A percentile compares a stretch with the other conserved stretches of the same genome.
These are phyloP conservation scores for Chondrosia reniformis DNA, from an alignment of 37 sponge, comb jelly and placozoan genomes.

Conservation along the genomic window DNA sequence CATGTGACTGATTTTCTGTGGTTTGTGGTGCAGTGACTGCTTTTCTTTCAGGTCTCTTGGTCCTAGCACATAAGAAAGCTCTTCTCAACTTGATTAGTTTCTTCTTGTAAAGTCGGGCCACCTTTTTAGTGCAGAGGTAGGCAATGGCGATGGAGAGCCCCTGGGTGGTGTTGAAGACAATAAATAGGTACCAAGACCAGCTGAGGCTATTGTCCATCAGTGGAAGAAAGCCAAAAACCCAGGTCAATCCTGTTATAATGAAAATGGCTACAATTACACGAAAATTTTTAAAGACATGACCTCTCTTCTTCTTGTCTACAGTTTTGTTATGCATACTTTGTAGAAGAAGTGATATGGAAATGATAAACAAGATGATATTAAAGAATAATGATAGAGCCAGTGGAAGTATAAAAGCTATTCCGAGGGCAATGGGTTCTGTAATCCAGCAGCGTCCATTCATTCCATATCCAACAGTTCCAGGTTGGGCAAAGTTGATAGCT, in stretches of 20 bases:
- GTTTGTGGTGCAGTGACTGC: no score
- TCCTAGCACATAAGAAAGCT: no score
- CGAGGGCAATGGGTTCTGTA: constrained; percentile 21
- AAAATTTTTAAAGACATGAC: neutral
- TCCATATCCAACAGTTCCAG: constrained; percentile 33
- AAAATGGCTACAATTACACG: constrained; percentile 22
- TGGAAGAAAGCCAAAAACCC: constrained; percentile 53
- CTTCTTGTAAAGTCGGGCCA: constrained; percentile 5
- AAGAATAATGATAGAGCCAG: neutral
- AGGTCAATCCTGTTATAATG: constrained; percentile 35
- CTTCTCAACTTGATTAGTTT: neutral
- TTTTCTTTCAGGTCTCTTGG: no score
- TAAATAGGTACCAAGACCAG: constrained; percentile 52
- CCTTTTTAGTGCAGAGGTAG: constrained; percentile 30
- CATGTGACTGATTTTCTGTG: no score
- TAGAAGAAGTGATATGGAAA: neutral
- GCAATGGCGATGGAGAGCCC: constrained; percentile 27
- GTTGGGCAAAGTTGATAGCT: constrained; percentile 25
- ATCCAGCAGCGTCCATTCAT: constrained; percentile 48
- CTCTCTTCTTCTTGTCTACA: neutral
- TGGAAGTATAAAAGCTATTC: constrained; percentile 36
- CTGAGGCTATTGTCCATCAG: neutral
- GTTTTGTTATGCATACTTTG: neutral
- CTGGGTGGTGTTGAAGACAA: constrained; percentile 46
- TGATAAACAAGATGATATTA: constrained; percentile 15